A percentile compares a stretch with the other conserved stretches of the same genome.
Conservation (phyloP, 1,140 invertebrate genomes). For the Calliopsis andreniformis region DNA sequence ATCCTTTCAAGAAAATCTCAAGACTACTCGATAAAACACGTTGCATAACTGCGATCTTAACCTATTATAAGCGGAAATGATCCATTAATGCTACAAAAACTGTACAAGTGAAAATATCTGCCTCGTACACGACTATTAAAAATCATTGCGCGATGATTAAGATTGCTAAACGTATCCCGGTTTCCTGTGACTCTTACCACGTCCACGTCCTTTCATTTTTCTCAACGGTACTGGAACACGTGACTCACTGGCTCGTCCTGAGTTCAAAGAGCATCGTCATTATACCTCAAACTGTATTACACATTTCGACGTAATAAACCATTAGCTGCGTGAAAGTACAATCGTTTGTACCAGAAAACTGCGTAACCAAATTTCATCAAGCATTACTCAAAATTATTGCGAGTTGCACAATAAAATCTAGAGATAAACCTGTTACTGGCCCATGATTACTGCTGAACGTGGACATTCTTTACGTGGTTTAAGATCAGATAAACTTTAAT, state of each 20-base stretch:
- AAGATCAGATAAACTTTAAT: neutral
- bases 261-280: conserved; percentile 52
- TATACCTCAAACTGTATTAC: conserved; percentile 7
- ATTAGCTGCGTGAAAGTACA: conserved; percentile 11
- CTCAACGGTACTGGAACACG: conserved; percentile 4
- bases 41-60: too few species aligned
- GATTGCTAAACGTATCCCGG: neutral
- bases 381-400: neutral
- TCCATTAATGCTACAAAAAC: neutral
- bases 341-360: neutral
- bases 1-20: too few species aligned
- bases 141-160: conserved; percentile 9
- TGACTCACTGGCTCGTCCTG: conserved; percentile 1
- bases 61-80: too few species aligned
- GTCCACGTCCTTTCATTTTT: conserved; percentile 4
- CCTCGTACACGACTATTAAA: neutral
- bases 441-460: neutral
- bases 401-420: neutral
- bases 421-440: neutral
- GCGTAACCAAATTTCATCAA: neutral
- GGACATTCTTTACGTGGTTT: neutral
- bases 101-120: neutral
- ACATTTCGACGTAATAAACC: conserved; percentile 3
- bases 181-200: conserved; percentile 3
- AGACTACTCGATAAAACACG: too few species aligned